These are phyloP conservation scores for Pollenia griseotomentosa DNA, from an alignment of 2,888 invertebrate species.

Conservation along the genomic window DNA sequence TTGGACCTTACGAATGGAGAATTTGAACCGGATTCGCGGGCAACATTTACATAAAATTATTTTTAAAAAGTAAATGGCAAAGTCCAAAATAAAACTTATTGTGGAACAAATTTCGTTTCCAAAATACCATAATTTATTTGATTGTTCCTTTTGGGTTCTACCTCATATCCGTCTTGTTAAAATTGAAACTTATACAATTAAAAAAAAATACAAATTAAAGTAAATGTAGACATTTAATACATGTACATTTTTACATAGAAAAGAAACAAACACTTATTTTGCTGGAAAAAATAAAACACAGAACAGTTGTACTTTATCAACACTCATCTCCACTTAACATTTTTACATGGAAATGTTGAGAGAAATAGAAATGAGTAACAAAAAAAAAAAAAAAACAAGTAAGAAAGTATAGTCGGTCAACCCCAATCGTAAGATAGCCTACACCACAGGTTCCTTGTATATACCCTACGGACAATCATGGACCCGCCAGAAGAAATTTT, in stretches of 20 bases:
- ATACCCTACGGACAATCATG: too few species aligned
- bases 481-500: too few species aligned
- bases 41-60: too few species aligned
- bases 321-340: slow-evolving; percentile 63
- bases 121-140: background rate
- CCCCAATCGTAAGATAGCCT: too few species aligned
- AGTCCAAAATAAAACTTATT: too few species aligned
- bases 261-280: slow-evolving; percentile 39
- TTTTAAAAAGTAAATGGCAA: too few species aligned
- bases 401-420: too few species aligned
- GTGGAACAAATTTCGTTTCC: too few species aligned
- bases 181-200: slow-evolving; percentile 50
- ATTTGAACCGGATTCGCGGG: too few species aligned
- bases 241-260: slow-evolving; percentile 10
- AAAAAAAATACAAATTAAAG: slow-evolving; percentile 6
- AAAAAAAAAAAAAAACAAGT: slow-evolving; percentile 1
- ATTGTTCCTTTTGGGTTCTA: background rate
- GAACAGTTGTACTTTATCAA: slow-evolving; percentile 58
- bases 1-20: too few species aligned
- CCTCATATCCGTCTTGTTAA: background rate
- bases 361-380: slow-evolving; percentile 31
- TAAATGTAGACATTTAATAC: slow-evolving; percentile 2
- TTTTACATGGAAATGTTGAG: slow-evolving; percentile 54
- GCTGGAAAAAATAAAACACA: slow-evolving; percentile 9
- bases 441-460: too few species aligned